These are phyloP conservation scores for Mionectes macconnelli DNA, from an alignment of 2,113 vertebrate genomes.

Conservation along the genomic window DNA sequence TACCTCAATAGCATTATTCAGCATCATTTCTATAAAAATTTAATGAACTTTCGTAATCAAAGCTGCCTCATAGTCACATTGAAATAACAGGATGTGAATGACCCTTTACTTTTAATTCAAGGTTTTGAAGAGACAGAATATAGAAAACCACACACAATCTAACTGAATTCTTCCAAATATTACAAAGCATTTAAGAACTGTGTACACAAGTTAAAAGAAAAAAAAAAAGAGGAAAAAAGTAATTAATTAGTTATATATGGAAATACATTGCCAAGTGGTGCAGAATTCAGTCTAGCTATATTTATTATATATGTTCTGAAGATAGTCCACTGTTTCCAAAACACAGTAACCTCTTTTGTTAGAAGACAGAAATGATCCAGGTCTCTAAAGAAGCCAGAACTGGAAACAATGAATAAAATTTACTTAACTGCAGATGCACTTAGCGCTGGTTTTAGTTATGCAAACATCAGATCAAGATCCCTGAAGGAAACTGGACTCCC, in stretches of 20 bases:
- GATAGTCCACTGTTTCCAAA: neutral
- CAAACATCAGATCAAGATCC: neutral
- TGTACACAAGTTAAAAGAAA: rapidly evolving
- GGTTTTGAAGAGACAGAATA: neutral
- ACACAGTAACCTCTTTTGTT: neutral
- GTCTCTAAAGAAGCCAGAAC: neutral
- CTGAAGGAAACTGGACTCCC: neutral
- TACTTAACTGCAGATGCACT: neutral
- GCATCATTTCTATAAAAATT: neutral
- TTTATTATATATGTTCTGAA: neutral
- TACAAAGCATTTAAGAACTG: neutral
- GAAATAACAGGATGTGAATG: neutral
- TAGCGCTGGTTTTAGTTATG: neutral
- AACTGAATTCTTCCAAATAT: neutral
- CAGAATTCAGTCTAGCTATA: neutral
- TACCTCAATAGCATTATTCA: neutral
- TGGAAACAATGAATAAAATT: neutral
- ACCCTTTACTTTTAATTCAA: neutral
- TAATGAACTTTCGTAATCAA: neutral
- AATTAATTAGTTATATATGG: neutral
- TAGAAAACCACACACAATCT: neutral
- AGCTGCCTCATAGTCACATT: neutral
- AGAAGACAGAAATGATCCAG: neutral
- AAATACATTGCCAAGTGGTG: neutral
- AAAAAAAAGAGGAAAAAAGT: rapidly evolving